Percentiles rank a stretch among this genome's conserved stretches.
Evolutionary conservation across 2,797 vertebrate genomes (phyloP).

Genomic region (Tokudaia tokunoshimensis): DNA sequence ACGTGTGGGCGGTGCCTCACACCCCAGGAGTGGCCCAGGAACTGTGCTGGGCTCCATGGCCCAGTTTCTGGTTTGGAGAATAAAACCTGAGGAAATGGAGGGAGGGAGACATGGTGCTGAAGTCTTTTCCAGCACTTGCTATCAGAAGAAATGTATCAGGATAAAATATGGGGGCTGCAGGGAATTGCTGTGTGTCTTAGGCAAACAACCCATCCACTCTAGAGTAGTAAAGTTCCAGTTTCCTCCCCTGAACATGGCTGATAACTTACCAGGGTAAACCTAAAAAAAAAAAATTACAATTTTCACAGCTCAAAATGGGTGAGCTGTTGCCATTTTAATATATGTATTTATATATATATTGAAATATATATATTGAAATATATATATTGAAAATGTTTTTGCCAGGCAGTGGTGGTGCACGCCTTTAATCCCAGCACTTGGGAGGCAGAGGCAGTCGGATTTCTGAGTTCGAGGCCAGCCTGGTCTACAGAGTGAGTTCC

Average conservation of each 20-base stretch:
- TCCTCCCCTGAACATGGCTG: not conserved
- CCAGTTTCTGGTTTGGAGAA: conserved; percentile 71
- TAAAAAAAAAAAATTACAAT: not conserved
- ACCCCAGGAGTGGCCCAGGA: conserved; percentile 52
- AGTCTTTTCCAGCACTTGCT: not conserved
- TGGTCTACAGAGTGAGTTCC: no score
- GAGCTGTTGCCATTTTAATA: not conserved
- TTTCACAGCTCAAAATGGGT: not conserved
- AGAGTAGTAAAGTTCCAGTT: not conserved
- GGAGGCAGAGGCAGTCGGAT: no score
- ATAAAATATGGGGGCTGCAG: fast-evolving
- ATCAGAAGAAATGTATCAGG: not conserved
- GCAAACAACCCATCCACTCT: not conserved
- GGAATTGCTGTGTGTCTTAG: not conserved
- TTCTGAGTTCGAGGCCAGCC: no score
- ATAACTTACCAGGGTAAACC: not conserved
- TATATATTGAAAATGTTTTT: not conserved
- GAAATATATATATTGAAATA: no score
- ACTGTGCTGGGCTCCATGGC: conserved; percentile 51
- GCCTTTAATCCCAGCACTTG: no score
- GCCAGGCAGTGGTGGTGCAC: no score
- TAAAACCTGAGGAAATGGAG: not conserved
- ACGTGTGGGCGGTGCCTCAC: not conserved
- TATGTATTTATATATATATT: not conserved
- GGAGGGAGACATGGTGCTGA: not conserved